A percentile compares a stretch with the other conserved stretches of the same genome.
phyloP scores from a whole-genome alignment of 2,888 invertebrate genomes.

The Autographa gamma region DNA sequence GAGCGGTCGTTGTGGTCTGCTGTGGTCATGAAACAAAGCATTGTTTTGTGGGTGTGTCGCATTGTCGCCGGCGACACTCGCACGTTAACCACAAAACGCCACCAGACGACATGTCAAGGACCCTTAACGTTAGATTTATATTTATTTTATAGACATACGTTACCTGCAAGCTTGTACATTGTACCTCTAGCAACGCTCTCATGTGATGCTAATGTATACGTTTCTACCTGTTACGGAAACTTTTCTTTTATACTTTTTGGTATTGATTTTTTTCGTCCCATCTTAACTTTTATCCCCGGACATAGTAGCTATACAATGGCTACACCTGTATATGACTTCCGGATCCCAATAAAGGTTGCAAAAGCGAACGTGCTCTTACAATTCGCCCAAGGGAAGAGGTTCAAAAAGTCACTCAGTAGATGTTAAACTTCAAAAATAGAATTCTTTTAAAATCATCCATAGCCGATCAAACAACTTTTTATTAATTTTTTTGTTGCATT shows the following conservation, averaged over 20 bases:
- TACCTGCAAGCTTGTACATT: constrained; percentile 27
- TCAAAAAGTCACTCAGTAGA: not conserved
- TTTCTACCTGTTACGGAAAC: not conserved
- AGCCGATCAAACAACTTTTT: no score
- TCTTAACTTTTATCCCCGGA: not conserved
- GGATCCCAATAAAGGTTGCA: constrained; percentile 11
- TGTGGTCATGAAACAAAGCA: constrained; percentile 60
- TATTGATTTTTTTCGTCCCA: not conserved
- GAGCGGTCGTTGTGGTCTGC: constrained; percentile 59
- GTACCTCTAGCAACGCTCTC: constrained; percentile 10
- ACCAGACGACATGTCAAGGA: constrained; percentile 48
- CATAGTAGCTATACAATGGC: not conserved
- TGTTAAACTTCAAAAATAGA: not conserved
- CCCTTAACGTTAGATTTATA: constrained; percentile 41
- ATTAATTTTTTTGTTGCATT: no score
- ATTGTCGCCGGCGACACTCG: constrained; percentile 49
- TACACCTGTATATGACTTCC: constrained; percentile 13
- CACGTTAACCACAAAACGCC: constrained; percentile 53
- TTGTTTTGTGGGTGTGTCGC: constrained; percentile 55
- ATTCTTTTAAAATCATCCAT: not conserved
- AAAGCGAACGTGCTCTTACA: constrained; percentile 7
- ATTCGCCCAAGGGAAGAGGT: not conserved
- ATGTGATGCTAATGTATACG: not conserved
- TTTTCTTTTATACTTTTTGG: not conserved
- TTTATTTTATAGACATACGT: constrained; percentile 38